phyloP scores from a whole-genome alignment of 1,140 invertebrate genomes.

The Lordiphosa mommai region DNA sequence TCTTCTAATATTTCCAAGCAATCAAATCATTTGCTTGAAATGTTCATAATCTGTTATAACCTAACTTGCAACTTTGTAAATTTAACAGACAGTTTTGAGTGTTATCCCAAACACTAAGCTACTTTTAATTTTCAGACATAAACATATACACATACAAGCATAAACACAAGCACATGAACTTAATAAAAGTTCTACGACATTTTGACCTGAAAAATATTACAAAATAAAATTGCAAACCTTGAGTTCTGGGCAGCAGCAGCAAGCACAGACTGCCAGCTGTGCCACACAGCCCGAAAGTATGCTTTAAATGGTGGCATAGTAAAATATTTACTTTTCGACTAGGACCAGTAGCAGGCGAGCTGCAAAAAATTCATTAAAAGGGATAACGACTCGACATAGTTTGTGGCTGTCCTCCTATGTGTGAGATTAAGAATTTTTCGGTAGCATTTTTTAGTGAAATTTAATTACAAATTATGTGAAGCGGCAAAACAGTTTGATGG shows the following conservation, averaged over 20 bases:
- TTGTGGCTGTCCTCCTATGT: constrained; percentile 23
- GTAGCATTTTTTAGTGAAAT: constrained; percentile 60
- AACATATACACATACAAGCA: constrained; percentile 12
- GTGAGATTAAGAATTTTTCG: constrained; percentile 61
- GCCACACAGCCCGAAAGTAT: constrained; percentile 55
- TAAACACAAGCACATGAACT: constrained; percentile 34
- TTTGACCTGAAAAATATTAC: constrained; percentile 74
- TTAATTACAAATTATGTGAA: constrained; percentile 69
- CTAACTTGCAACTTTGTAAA: constrained; percentile 13
- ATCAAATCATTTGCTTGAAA: constrained; percentile 9
- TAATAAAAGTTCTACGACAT: constrained; percentile 76
- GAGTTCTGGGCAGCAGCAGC: neutral
- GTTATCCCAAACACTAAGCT: constrained; percentile 42
- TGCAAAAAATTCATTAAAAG: constrained; percentile 75
- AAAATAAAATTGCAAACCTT: constrained; percentile 62
- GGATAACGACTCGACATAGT: constrained; percentile 72
- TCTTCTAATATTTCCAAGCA: too few relatives aligned
- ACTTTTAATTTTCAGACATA: constrained; percentile 54
- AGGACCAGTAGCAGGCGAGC: constrained; percentile 25
- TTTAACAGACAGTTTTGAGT: constrained; percentile 31
- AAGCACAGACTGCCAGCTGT: constrained; percentile 33
- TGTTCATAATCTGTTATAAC: constrained; percentile 37
- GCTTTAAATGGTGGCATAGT: constrained; percentile 73
- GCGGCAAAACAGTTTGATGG: constrained; percentile 39
- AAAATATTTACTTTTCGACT: constrained; percentile 71